These are phyloP conservation scores for Orthonevra nobilis DNA, from an alignment of 2,888 invertebrate species.

Conservation along the genomic window DNA sequence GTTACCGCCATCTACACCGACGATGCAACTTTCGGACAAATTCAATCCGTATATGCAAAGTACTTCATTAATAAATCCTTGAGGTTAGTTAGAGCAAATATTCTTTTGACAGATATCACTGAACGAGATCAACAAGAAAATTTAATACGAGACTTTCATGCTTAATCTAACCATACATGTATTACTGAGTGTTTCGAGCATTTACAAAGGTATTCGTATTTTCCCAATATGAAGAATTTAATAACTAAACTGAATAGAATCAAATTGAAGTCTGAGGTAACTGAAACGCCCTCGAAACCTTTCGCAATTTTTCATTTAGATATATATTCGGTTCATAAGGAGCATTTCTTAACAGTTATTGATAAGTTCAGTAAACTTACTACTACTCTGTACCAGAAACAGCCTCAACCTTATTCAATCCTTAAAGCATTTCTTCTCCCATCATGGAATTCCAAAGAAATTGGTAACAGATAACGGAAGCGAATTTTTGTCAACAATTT, in stretches of 20 bases:
- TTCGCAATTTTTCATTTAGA: slow-evolving; percentile 29
- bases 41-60: too few relatives aligned
- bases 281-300: slow-evolving; percentile 19
- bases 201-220: slow-evolving; percentile 20
- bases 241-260: slow-evolving; percentile 17
- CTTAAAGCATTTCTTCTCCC: slow-evolving; percentile 30
- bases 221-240: slow-evolving; percentile 23
- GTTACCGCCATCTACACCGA: too few relatives aligned
- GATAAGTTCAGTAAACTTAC: slow-evolving; percentile 24
- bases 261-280: slow-evolving; percentile 5
- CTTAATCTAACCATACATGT: slow-evolving; percentile 35
- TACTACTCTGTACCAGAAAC: slow-evolving; percentile 19
- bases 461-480: slow-evolving; percentile 21
- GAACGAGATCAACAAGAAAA: slow-evolving; percentile 32
- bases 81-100: too few relatives aligned
- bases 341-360: background rate
- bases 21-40: too few relatives aligned
- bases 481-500: slow-evolving; percentile 35
- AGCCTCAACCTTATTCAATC: slow-evolving; percentile 40
- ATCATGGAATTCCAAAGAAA: slow-evolving; percentile 33
- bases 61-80: too few relatives aligned
- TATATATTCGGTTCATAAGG: slow-evolving; percentile 19
- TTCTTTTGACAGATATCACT: slow-evolving; percentile 29
- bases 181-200: slow-evolving; percentile 22
- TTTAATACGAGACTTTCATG: slow-evolving; percentile 21